Conservation (phyloP, 2,888 invertebrate species). For the Agrilus biguttatus region DNA sequence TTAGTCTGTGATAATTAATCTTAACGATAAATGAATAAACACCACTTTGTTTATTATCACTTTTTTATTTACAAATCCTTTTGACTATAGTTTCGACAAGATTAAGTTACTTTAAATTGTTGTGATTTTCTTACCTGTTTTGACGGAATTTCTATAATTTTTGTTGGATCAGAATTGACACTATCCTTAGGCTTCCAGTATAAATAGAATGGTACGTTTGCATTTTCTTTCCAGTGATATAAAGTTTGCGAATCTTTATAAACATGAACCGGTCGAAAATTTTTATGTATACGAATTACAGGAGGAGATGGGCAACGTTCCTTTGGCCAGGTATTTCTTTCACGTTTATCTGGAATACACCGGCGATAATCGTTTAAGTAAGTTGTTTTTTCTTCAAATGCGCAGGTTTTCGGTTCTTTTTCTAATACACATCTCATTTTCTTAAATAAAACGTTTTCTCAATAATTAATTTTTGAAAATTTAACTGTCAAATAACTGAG, state of each 20-base stretch:
- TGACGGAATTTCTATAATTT: conserved; percentile 8
- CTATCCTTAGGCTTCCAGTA: conserved; percentile 22
- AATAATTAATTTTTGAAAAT: too few species aligned
- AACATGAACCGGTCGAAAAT: conserved; percentile 8
- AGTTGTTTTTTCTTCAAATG: conserved; percentile 18
- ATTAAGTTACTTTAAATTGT: too few species aligned
- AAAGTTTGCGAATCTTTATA: conserved; percentile 21
- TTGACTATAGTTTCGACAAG: too few species aligned
- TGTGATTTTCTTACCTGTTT: conserved; percentile 13
- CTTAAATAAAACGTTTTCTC: too few species aligned
- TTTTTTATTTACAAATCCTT: too few species aligned
- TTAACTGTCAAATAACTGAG: too few species aligned
- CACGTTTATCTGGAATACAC: conserved; percentile 8
- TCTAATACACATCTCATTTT: too few species aligned
- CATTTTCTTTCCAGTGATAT: conserved; percentile 13
- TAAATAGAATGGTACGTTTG: conserved; percentile 23
- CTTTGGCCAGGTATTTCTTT: conserved; percentile 9
- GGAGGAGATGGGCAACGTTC: conserved; percentile 10
- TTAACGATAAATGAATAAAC: too few species aligned
- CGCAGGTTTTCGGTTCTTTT: background rate
- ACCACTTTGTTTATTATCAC: too few species aligned
- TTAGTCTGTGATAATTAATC: too few species aligned
- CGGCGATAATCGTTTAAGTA: conserved; percentile 20
- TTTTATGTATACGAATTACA: conserved; percentile 2
- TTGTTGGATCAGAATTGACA: conserved; percentile 18